These are phyloP conservation scores for Gonioctena quinquepunctata DNA, from an alignment of 1,140 invertebrate species.

Conservation along the genomic window DNA sequence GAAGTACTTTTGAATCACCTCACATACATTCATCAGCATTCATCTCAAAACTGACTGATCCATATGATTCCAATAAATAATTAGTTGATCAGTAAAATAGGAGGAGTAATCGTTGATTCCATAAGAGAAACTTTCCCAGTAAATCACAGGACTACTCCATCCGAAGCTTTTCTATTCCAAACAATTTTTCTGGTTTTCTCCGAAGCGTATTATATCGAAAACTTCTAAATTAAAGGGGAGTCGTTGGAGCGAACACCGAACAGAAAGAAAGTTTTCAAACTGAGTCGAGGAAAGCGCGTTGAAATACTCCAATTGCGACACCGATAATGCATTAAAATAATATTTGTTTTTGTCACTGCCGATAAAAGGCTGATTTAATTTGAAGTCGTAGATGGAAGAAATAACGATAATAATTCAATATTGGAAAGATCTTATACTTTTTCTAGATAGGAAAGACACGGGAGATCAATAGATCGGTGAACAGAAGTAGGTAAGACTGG, in stretches of 20 bases:
- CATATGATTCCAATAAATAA: too few species aligned
- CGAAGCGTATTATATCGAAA: background rate
- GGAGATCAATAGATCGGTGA: too few species aligned
- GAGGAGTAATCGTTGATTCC: too few species aligned
- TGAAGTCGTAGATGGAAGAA: background rate
- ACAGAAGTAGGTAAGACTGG: too few species aligned
- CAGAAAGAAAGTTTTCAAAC: background rate
- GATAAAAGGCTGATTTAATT: background rate
- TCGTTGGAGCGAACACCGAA: background rate
- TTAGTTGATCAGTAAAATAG: too few species aligned
- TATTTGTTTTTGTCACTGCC: background rate
- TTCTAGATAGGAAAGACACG: too few species aligned
- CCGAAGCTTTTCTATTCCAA: background rate
- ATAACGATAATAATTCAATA: background rate
- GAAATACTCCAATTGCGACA: background rate
- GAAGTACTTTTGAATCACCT: too few species aligned
- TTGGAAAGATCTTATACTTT: background rate
- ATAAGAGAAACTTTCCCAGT: background rate
- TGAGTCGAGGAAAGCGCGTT: background rate
- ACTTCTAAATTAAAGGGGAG: slow-evolving; percentile 1
- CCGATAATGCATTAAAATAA: slow-evolving; percentile 10
- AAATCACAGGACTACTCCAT: too few species aligned
- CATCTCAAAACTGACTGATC: too few species aligned
- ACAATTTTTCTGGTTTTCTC: background rate
- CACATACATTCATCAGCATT: too few species aligned